Evolutionary conservation across 2,113 vertebrate species (phyloP).

Genomic region (Nycticorax nycticorax): DNA sequence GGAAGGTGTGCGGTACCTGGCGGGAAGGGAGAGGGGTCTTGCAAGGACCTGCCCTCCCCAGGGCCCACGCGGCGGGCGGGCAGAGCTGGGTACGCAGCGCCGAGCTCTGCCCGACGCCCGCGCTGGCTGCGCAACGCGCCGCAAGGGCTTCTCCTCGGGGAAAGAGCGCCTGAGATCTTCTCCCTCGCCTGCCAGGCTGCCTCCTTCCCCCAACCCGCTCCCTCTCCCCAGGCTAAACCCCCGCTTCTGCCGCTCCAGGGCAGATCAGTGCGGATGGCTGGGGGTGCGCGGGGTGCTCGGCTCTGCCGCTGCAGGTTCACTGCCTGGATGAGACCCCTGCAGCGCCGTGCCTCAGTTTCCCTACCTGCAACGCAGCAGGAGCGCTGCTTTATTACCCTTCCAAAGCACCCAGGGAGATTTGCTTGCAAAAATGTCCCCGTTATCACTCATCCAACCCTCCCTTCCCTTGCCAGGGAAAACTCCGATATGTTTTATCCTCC

Average conservation of each 20-base stretch:
- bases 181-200: accelerated
- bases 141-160: background rate
- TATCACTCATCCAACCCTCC: background rate
- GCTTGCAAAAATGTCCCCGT: background rate
- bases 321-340: background rate
- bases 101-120: background rate
- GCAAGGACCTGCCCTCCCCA: constrained; percentile 53
- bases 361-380: accelerated
- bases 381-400: accelerated
- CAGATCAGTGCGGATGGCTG: accelerated
- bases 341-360: background rate
- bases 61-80: background rate
- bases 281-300: accelerated
- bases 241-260: accelerated
- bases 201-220: background rate
- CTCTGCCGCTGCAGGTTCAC: background rate
- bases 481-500: background rate
- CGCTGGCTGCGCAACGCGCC: accelerated
- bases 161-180: background rate
- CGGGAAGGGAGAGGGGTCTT: background rate
- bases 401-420: accelerated
- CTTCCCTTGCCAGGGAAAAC: background rate
- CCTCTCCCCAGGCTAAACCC: accelerated
- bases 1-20: background rate
- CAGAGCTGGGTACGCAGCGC: background rate